These are phyloP conservation scores for Rhamphomyia laevipes DNA, from an alignment of 2,888 invertebrate species.

Conservation along the genomic window DNA sequence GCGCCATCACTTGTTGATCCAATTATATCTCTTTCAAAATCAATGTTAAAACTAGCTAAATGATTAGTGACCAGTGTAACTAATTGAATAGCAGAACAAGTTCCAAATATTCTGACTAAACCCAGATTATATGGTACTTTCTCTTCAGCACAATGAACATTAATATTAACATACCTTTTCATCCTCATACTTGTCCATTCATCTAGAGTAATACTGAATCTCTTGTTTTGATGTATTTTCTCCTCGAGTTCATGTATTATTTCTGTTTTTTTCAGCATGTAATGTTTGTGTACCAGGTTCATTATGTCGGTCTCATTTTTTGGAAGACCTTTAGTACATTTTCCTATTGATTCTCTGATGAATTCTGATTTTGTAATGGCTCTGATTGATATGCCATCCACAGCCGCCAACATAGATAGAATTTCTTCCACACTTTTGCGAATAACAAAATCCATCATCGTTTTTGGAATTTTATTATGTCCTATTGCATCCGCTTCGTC, in stretches of 20 bases:
- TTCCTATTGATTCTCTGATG: not conserved
- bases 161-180: not conserved
- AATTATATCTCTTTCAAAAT: not conserved
- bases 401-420: not conserved
- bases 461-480: not conserved
- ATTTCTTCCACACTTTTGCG: not conserved
- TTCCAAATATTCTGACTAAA: no score
- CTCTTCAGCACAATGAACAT: no score
- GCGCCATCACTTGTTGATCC: not conserved
- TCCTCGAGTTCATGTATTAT: not conserved
- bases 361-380: not conserved
- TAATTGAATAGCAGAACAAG: not conserved
- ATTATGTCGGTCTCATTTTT: not conserved
- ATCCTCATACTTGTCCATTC: not conserved
- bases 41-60: not conserved
- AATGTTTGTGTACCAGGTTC: not conserved
- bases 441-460: not conserved
- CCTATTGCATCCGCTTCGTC: not conserved
- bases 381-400: not conserved
- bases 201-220: not conserved
- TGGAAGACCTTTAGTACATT: not conserved
- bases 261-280: not conserved
- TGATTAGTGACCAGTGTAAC: not conserved
- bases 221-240: not conserved
- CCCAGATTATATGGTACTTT: no score